A percentile compares a stretch with the other conserved stretches of the same genome.
phyloP scores from a whole-genome alignment of 2,113 vertebrate genomes.

The Scolopax mira region DNA sequence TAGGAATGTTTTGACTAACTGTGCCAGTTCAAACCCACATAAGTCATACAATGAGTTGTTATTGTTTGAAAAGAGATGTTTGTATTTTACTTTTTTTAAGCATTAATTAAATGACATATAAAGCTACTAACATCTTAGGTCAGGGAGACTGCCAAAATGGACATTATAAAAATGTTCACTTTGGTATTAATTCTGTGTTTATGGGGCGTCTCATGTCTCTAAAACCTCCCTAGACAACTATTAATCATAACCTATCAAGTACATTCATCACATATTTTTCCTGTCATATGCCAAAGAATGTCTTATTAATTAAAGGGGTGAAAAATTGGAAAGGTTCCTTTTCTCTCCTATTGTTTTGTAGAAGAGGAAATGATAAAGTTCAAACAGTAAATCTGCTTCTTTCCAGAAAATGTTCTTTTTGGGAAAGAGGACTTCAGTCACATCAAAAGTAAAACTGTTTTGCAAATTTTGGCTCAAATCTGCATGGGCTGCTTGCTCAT shows the following conservation, averaged over 20 bases:
- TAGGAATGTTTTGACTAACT: conserved; percentile 56
- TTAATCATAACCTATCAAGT: conserved; percentile 69
- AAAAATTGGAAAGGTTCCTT: conserved; percentile 58
- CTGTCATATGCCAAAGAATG: conserved; percentile 58
- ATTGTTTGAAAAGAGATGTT: conserved; percentile 51
- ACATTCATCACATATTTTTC: conserved; percentile 71
- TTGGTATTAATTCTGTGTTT: conserved; percentile 67
- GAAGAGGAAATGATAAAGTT: conserved; percentile 53
- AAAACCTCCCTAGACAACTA: conserved; percentile 55
- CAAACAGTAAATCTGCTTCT: conserved; percentile 40
- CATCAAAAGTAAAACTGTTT: conserved; percentile 37
- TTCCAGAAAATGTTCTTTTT: conserved; percentile 56
- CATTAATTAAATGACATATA: conserved; percentile 55
- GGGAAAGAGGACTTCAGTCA: conserved; percentile 31
- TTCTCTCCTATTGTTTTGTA: conserved; percentile 55
- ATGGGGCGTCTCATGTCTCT: conserved; percentile 63
- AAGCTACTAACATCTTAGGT: conserved; percentile 64
- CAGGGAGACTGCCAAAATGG: conserved; percentile 61
- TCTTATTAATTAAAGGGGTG: conserved; percentile 64
- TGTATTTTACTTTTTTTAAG: conserved; percentile 47
- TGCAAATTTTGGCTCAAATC: neutral
- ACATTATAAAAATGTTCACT: conserved; percentile 64
- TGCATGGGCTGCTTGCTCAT: neutral
- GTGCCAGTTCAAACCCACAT: conserved; percentile 55
- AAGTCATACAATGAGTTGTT: conserved; percentile 44